phyloP scores from a whole-genome alignment of 2,888 invertebrate genomes.

The Cynaeus angustus region DNA sequence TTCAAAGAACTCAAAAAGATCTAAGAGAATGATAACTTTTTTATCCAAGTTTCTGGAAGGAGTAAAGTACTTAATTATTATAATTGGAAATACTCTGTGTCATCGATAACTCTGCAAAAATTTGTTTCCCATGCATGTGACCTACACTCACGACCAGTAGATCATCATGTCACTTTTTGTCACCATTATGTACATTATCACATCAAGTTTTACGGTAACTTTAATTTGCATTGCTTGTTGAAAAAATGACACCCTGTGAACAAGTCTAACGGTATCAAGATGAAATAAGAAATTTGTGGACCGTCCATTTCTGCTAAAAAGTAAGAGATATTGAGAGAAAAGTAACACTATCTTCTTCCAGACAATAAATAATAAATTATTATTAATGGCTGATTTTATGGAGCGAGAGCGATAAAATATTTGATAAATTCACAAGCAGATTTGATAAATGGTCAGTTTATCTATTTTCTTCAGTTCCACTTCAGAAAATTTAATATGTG shows the following conservation, averaged over 20 bases:
- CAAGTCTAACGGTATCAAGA: no score
- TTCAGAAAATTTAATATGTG: conserved; percentile 12
- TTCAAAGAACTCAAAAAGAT: background rate
- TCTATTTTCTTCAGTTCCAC: conserved; percentile 13
- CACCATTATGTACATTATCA: background rate
- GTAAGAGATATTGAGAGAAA: no score
- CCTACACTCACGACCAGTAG: background rate
- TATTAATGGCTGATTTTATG: no score
- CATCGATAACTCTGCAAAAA: background rate
- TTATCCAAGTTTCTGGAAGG: background rate
- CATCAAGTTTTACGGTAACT: no score
- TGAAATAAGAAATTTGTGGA: no score
- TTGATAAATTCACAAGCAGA: background rate
- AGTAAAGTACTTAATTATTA: background rate
- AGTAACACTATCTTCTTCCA: no score
- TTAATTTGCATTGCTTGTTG: no score
- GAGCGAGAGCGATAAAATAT: no score
- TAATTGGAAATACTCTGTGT: background rate
- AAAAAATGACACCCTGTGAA: no score
- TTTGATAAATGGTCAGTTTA: background rate
- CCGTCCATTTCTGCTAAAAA: no score
- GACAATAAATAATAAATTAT: no score
- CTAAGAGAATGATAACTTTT: no score
- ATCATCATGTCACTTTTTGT: background rate
- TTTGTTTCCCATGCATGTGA: conserved; percentile 1